Conservation (phyloP, 2,113 vertebrate species). For the Hemicordylus capensis region DNA sequence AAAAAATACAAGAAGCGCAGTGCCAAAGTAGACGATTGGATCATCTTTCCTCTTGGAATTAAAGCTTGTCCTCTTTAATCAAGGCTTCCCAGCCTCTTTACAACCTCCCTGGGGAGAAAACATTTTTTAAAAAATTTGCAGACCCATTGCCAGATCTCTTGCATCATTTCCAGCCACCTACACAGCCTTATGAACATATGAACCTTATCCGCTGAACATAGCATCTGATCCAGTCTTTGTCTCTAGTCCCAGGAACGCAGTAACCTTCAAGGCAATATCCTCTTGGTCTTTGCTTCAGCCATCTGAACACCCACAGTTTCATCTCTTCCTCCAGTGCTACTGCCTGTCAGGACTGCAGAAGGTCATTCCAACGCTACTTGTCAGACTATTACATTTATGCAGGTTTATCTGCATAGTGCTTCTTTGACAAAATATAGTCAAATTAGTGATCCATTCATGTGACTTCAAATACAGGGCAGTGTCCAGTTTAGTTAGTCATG, state of each 20-base stretch:
- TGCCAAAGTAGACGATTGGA: neutral
- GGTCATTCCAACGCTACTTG: neutral
- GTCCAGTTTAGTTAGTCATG: too few species aligned
- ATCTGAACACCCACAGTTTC: neutral
- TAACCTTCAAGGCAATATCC: slow-evolving; percentile 6
- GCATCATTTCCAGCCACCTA: slow-evolving; percentile 14
- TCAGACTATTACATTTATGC: neutral
- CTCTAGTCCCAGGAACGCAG: neutral
- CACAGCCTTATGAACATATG: slow-evolving; percentile 9
- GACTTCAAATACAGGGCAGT: neutral
- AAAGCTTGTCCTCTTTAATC: slow-evolving; percentile 4
- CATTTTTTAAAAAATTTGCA: neutral
- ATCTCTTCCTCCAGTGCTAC: neutral
- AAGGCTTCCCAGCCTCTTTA: neutral
- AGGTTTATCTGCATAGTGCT: neutral
- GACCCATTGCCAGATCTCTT: slow-evolving; percentile 10
- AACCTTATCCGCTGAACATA: neutral
- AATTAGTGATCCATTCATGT: neutral
- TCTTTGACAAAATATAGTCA: neutral
- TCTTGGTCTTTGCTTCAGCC: slow-evolving; percentile 12
- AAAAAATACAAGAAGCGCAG: neutral
- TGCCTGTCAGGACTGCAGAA: neutral
- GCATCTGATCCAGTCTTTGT: neutral
- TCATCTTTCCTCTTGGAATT: neutral
- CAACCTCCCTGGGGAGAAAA: neutral